Evolutionary conservation across 2,113 vertebrate species (phyloP), one percentile per base, ranked within the genome.

Genomic region (Ctenodactylus gundi): DNA sequence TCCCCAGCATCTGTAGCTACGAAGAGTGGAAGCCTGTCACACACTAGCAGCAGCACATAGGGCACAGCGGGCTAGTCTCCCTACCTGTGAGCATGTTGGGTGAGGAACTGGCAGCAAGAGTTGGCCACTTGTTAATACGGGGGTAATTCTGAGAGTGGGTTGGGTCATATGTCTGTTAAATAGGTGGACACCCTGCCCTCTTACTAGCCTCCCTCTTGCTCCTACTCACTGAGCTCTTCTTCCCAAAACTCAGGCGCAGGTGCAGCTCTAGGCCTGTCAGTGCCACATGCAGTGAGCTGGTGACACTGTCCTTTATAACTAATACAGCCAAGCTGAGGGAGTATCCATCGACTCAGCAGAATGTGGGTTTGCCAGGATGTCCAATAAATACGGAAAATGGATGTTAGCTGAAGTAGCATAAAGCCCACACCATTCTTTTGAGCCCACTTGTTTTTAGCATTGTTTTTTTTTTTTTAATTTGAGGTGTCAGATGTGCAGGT

Each of bases 331-430:
- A 4, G 39, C 23, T 17, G 9, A 14, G n/a, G 6, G 36, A 20
- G 36, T 8, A 3, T 46, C 39, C 27, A 23, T 7, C 10, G 10
- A 6, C 29, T n/a, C 36, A 7, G 57, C n/a, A 49, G 60, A 23
- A 34, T 21, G 9, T 27, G 57, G 29, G 27, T 31, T 41, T 49
- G 0, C 21, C 21, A 15, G 29, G 25, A 31, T 14, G 4, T 10
- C 53, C 51, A 17, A 14, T 27, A 12, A 7, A 21, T 6, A 7
- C 18, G 78, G 7, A 39, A 3, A 27, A 3, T 7, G 13, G 0
- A 8, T n/a, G 29, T 34, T 25, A 20, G 51, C 60, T 11, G 34
- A 34, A 62, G 34, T 2, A 1, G 31, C 57, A 21, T 62, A 41
- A 13, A 91, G 34, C n/a, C 72, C 46, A 6, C 6, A 0, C 17